Percentiles rank a stretch among this genome's conserved stretches.
These are phyloP conservation scores for Lochmaea crataegi DNA, from an alignment of 2,888 invertebrate species.

Conservation along the genomic window DNA sequence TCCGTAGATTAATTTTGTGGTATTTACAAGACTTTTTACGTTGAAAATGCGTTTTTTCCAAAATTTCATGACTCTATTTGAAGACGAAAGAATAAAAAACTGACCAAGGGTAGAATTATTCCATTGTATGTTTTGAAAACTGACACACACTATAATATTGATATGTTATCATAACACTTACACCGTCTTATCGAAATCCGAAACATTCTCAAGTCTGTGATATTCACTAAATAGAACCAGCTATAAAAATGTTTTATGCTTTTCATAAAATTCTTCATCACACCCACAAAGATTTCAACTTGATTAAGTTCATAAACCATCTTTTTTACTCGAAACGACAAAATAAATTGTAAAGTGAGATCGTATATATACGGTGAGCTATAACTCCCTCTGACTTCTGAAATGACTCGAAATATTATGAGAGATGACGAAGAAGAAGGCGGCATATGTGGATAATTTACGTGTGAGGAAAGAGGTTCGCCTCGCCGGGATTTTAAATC, in stretches of 20 bases:
- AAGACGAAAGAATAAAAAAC: too few species aligned
- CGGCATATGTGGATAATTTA: constrained; percentile 36
- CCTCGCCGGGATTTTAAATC: constrained; percentile 22
- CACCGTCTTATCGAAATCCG: too few species aligned
- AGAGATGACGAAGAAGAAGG: constrained; percentile 27
- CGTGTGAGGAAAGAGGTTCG: constrained; percentile 15
- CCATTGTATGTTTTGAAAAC: too few species aligned
- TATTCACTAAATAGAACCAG: background rate
- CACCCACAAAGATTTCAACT: constrained; percentile 22
- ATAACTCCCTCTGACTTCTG: constrained; percentile 27
- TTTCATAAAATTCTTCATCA: constrained; percentile 9
- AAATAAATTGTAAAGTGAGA: constrained; percentile 30
- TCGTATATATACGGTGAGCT: constrained; percentile 28
- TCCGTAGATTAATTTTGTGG: too few species aligned
- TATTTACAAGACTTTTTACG: too few species aligned
- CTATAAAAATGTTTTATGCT: background rate
- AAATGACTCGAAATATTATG: constrained; percentile 35
- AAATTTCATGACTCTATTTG: too few species aligned
- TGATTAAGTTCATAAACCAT: constrained; percentile 36
- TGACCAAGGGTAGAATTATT: too few species aligned
- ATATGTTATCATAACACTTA: too few species aligned
- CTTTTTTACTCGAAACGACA: constrained; percentile 15
- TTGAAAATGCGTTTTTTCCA: too few species aligned
- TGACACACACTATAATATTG: too few species aligned
- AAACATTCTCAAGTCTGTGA: too few species aligned